Percentiles rank a stretch among this genome's conserved stretches.
Conservation (phyloP, 2,888 invertebrate genomes). For the Phragmatobia fuliginosa region DNA sequence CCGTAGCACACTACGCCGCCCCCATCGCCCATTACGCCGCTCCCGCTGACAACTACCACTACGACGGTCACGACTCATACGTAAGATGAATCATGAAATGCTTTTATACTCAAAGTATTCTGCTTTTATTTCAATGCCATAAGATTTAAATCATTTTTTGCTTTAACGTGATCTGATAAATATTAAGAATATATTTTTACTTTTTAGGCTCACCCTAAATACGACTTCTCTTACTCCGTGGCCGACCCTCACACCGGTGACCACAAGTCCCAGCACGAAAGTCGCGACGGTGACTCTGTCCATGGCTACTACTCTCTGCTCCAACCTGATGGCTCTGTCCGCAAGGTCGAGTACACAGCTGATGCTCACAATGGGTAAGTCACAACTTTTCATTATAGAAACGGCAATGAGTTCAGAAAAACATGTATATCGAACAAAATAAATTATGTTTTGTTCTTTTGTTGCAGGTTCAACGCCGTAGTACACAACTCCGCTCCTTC, state of each 20-base stretch:
- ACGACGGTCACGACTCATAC: constrained; percentile 53
- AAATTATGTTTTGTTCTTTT: background rate
- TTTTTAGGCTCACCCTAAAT: constrained; percentile 37
- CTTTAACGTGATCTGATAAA: background rate
- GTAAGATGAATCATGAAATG: too few species aligned
- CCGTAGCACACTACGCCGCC: constrained; percentile 43
- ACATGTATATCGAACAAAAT: background rate
- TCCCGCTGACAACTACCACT: constrained; percentile 53
- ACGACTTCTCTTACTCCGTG: constrained; percentile 78
- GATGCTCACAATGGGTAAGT: constrained; percentile 79
- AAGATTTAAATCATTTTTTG: background rate
- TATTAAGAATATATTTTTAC: constrained; percentile 1
- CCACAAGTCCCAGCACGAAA: constrained; percentile 60
- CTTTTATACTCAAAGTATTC: too few species aligned
- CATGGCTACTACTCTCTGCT: constrained; percentile 86
- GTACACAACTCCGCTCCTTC: constrained; percentile 65
- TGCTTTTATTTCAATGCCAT: background rate
- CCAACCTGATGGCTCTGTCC: constrained; percentile 82
- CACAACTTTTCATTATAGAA: too few species aligned
- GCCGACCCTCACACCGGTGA: constrained; percentile 82
- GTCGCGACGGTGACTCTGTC: constrained; percentile 79
- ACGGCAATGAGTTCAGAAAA: too few species aligned
- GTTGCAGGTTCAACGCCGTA: constrained; percentile 61
- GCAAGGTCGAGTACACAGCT: constrained; percentile 81
- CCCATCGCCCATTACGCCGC: constrained; percentile 44